These are phyloP conservation scores for Drosophila kambysellisi DNA, from an alignment of 2,888 invertebrate species.

Conservation along the genomic window DNA sequence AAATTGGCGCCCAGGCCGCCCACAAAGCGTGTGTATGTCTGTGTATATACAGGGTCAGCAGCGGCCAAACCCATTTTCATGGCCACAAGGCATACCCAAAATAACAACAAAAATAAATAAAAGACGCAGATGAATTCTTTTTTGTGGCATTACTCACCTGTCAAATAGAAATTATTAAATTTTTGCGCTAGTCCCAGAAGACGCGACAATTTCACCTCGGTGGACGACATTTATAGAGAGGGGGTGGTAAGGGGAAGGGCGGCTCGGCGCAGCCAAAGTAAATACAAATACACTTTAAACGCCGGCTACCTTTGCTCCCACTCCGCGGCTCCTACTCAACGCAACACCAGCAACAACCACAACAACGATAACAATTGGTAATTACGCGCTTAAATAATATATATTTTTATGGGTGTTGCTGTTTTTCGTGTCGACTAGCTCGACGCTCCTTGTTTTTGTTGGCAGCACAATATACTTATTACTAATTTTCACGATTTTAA, in stretches of 20 bases:
- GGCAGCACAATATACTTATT: conserved; percentile 26
- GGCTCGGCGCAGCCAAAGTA: conserved; percentile 43
- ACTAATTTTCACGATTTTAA: conserved; percentile 36
- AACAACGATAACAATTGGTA: conserved; percentile 25
- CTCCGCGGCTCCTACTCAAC: conserved; percentile 32
- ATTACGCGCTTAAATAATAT: conserved; percentile 4
- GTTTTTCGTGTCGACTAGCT: conserved; percentile 7
- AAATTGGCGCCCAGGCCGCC: conserved; percentile 56
- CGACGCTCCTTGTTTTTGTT: conserved; percentile 15
- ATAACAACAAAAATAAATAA: conserved; percentile 16
- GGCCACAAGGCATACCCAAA: conserved; percentile 31
- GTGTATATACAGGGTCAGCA: conserved; percentile 32
- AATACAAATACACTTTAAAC: conserved; percentile 56
- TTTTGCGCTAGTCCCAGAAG: conserved; percentile 93
- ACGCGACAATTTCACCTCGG: conserved; percentile 87
- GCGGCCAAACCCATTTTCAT: conserved; percentile 61
- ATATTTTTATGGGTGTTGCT: not conserved
- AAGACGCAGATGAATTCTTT: conserved; percentile 15
- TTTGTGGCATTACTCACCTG: conserved; percentile 87
- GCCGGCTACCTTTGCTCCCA: conserved; percentile 64
- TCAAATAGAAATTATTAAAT: conserved; percentile 95
- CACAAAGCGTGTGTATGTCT: conserved; percentile 30
- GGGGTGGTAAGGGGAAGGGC: not conserved
- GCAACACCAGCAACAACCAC: conserved; percentile 19
- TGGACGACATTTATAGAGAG: conserved; percentile 81